Percentiles rank a stretch among this genome's conserved stretches.
Conservation (phyloP, 2,797 vertebrate genomes). For the Clamator glandarius region DNA sequence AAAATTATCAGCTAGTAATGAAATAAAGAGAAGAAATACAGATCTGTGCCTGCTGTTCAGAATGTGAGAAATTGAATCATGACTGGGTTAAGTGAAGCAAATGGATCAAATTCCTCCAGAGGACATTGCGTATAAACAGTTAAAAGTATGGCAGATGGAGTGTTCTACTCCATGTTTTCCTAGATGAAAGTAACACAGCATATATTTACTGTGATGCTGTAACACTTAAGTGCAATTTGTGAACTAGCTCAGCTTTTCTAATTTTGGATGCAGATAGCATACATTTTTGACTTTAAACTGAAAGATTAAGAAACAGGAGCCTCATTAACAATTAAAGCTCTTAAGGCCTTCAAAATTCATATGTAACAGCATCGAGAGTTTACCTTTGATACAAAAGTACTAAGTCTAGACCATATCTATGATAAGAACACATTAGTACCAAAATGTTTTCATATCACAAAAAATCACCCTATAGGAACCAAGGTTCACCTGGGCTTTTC, state of each 20-base stretch:
- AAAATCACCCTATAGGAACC: background rate
- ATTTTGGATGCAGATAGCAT: background rate
- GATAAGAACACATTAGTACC: background rate
- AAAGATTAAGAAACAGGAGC: background rate
- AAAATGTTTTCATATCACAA: background rate
- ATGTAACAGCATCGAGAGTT: background rate
- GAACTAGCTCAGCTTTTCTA: background rate
- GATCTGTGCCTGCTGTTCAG: constrained; percentile 55
- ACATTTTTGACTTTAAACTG: background rate
- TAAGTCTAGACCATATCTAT: background rate
- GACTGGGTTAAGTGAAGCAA: constrained; percentile 52
- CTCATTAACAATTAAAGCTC: background rate
- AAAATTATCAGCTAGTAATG: constrained; percentile 73
- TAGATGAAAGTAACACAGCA: background rate
- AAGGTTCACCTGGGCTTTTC: background rate
- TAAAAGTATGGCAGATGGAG: constrained; percentile 8
- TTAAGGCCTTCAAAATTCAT: background rate
- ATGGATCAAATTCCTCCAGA: constrained; percentile 39
- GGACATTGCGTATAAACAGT: constrained; percentile 28
- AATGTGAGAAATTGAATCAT: constrained; percentile 72
- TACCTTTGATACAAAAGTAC: background rate
- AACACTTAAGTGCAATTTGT: background rate
- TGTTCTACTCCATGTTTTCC: background rate
- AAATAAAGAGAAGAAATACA: constrained; percentile 72
- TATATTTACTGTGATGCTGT: background rate